These are phyloP conservation scores for Nesidiocoris tenuis DNA, from an alignment of 2,888 invertebrate species.

Conservation along the genomic window DNA sequence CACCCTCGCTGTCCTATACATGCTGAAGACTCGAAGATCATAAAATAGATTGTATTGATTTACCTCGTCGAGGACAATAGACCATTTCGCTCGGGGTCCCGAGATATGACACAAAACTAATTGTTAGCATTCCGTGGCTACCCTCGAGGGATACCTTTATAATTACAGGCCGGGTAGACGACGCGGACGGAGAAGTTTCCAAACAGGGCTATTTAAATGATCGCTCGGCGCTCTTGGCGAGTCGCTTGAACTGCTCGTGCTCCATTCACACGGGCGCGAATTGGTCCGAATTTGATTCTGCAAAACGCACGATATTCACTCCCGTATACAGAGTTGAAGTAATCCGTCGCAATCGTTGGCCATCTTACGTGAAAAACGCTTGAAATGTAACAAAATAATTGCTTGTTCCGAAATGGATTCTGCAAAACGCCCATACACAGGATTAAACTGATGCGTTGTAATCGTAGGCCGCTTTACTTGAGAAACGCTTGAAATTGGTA, in stretches of 20 bases:
- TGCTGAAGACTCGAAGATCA: constrained; percentile 33
- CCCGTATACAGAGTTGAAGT: no score
- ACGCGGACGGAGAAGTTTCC: background rate
- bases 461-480: no score
- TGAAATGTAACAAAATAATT: no score
- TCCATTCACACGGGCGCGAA: no score
- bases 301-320: no score
- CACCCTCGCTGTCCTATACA: constrained; percentile 19
- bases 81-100: constrained; percentile 35
- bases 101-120: constrained; percentile 46
- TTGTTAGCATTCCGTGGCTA: constrained; percentile 45
- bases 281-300: no score
- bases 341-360: no score
- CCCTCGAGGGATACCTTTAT: constrained; percentile 43
- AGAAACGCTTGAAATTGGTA: no score
- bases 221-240: constrained; percentile 30
- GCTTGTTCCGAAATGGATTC: no score
- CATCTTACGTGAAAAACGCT: no score
- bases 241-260: constrained; percentile 1
- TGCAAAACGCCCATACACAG: no score
- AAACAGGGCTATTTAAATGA: constrained; percentile 41
- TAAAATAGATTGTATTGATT: constrained; percentile 46
- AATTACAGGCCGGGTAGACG: constrained; percentile 39
- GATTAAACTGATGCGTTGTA: no score
- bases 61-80: constrained; percentile 45